Base-by-base conservation (phyloP, 1,140 invertebrate genomes). In the Ylistrum balloti region DNA sequence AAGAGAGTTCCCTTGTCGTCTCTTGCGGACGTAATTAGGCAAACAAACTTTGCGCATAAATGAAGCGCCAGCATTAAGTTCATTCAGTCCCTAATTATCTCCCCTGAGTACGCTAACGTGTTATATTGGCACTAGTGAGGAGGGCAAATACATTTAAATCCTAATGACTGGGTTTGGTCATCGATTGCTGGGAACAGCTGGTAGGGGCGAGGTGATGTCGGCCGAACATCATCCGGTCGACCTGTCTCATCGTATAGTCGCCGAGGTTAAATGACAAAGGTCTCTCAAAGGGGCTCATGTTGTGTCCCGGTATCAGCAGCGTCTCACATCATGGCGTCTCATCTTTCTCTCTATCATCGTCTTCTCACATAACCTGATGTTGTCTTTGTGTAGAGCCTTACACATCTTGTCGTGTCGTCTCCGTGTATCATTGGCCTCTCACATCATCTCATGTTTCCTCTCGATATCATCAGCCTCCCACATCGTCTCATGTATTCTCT, bases 11-110 rank as follows among this genome's bases (percentile, higher is more conserved):
- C n/a, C 56, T n/a, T 74, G 22, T 74, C 56, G 56, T 74, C 9
- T 74, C 56, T 74, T 74, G 56, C 28, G 56, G 56, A 74, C 56
- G 56, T n/a, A 74, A 74, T 74, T 74, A 74, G 56, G 56, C 56
- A 74, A 74, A 74, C 56, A 74, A 74, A 74, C 56, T 74, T 74
- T 74, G 56, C 56, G 56, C 56, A 74, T 74, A 74, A 74, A 74
- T 74, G 56, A 74, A 74, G 56, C 56, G 56, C 28, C 56, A 74
- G 56, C 56, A 74, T 74, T 74, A 74, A 74, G 56, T 28, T 74
- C 56, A 74, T 74, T 74, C 56, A 74, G 56, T n/a, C 56, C 56
- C 56, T 74, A 74, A 74, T 74, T 74, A 28, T 74, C 56, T 74
- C 56, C 56, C 56, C 15, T 28, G 56, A 74, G 56, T 74, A 74